phyloP scores from a whole-genome alignment of 92 coral and sea anemone genomes.

The Bergia puertoricense region DNA sequence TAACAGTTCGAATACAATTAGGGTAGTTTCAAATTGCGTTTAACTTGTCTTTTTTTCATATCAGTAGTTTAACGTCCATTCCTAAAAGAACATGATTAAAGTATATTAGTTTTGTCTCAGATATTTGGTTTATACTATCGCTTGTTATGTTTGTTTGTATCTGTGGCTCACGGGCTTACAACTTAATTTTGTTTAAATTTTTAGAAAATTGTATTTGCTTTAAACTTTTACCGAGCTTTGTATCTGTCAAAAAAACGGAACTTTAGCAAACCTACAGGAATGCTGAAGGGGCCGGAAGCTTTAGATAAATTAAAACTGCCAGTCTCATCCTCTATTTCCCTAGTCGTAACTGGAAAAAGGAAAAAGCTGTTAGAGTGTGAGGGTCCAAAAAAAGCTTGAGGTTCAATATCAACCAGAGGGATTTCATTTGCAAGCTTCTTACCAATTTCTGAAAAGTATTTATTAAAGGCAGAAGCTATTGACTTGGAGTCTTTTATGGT shows the following conservation, averaged over 20 bases:
- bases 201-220: no score
- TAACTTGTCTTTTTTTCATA: no score
- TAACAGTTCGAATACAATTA: no score
- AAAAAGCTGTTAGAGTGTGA: constrained; percentile 3
- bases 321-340: constrained; percentile 39
- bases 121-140: no score
- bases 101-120: no score
- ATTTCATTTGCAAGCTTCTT: constrained; percentile 9
- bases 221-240: no score
- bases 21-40: no score
- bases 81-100: no score
- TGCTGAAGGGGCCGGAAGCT: constrained; percentile 50
- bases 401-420: constrained; percentile 9
- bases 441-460: constrained; percentile 17
- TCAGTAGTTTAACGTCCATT: no score
- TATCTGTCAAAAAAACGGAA: not conserved
- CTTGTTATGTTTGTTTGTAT: no score
- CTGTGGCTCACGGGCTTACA: no score
- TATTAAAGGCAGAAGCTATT: constrained; percentile 15
- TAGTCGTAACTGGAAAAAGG: constrained; percentile 26
- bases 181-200: no score
- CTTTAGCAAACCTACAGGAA: constrained; percentile 40
- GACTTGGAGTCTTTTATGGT: not conserved
- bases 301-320: constrained; percentile 7
- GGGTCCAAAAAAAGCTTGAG: constrained; percentile 5